A percentile compares a stretch with the other conserved stretches of the same genome.
Evolutionary conservation across 2,797 vertebrate genomes (phyloP).

Genomic region (Acanthiza pusilla): DNA sequence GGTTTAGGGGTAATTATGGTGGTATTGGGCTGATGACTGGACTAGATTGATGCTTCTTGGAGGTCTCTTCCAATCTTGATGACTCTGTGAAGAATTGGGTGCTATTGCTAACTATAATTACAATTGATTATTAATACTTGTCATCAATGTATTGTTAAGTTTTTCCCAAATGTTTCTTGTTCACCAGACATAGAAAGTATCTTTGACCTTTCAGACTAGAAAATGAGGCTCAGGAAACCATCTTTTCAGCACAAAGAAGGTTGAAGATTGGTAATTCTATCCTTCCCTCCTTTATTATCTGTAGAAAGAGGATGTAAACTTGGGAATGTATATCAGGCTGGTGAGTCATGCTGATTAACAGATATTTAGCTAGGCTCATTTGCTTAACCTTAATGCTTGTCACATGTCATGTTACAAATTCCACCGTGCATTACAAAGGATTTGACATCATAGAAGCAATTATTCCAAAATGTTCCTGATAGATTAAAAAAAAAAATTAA

Average conservation of each 20-base stretch:
- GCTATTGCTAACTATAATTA: background rate
- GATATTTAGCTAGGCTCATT: constrained; percentile 41
- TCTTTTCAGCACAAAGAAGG: background rate
- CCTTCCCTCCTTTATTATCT: background rate
- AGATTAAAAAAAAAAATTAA: constrained; percentile 51
- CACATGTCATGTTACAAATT: constrained; percentile 28
- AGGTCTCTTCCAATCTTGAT: background rate
- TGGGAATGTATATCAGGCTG: background rate
- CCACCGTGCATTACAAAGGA: constrained; percentile 32
- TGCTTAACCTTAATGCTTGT: constrained; percentile 1
- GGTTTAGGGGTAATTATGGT: background rate
- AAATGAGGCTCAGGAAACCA: background rate
- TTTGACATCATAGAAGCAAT: constrained; percentile 67
- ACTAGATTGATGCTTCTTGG: background rate
- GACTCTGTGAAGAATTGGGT: background rate
- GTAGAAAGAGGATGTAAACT: constrained; percentile 7
- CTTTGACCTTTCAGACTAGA: background rate
- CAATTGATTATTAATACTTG: background rate
- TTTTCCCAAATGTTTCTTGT: background rate
- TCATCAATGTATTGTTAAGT: accelerated
- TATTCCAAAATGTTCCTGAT: constrained; percentile 61
- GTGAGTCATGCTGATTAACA: constrained; percentile 42
- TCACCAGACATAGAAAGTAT: background rate
- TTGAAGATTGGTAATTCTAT: background rate
- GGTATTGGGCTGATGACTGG: background rate